phyloP scores from a whole-genome alignment of 2,888 invertebrate genomes.

The Temnothorax unifasciatus region DNA sequence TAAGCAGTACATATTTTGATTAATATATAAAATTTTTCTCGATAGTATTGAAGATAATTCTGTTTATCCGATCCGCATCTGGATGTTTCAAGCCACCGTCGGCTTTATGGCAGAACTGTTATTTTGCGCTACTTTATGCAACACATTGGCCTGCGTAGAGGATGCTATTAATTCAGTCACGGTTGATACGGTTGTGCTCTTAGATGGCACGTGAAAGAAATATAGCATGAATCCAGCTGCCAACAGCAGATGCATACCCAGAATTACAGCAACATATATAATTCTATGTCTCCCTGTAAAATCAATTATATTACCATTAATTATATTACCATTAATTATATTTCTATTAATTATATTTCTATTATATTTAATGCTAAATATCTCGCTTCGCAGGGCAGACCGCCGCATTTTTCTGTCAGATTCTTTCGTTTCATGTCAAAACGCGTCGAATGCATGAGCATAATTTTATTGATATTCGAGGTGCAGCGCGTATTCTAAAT shows the following conservation, averaged over 20 bases:
- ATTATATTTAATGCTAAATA: too few relatives aligned
- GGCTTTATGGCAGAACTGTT: neutral
- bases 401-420: too few relatives aligned
- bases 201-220: conserved; percentile 90
- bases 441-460: too few relatives aligned
- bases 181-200: neutral
- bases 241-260: conserved; percentile 92
- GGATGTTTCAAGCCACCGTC: conserved; percentile 14
- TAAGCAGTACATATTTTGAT: conserved; percentile 43
- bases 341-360: too few relatives aligned
- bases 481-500: too few relatives aligned
- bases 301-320: conserved; percentile 6
- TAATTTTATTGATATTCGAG: too few relatives aligned
- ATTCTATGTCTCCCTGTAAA: conserved; percentile 88
- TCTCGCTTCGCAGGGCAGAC: too few relatives aligned
- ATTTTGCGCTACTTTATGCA: conserved; percentile 27
- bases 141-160: neutral
- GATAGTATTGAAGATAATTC: neutral
- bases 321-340: too few relatives aligned
- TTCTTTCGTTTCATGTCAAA: too few relatives aligned
- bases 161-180: neutral
- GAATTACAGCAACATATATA: conserved; percentile 89
- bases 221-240: conserved; percentile 95
- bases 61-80: neutral
- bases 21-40: conserved; percentile 4